phyloP scores from a whole-genome alignment of 2,888 invertebrate species.

The Lithosia quadra region DNA sequence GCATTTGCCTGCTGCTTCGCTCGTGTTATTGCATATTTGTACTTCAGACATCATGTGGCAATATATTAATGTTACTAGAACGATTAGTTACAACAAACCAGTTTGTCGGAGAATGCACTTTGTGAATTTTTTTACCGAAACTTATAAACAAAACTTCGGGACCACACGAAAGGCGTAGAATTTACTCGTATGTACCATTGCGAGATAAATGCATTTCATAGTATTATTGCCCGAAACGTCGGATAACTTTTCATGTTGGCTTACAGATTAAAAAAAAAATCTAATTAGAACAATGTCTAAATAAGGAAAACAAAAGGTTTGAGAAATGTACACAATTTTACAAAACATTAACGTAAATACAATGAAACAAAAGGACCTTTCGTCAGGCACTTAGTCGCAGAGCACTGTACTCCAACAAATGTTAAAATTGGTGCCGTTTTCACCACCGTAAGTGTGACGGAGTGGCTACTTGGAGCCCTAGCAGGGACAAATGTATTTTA shows the following conservation, averaged over 20 bases:
- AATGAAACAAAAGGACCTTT: conserved; percentile 4
- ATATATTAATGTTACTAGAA: too few species aligned
- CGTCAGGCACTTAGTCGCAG: conserved; percentile 6
- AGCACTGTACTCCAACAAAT: conserved; percentile 1
- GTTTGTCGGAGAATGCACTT: too few species aligned
- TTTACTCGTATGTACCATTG: too few species aligned
- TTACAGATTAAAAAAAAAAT: background rate
- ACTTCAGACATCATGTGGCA: too few species aligned
- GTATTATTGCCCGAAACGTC: too few species aligned
- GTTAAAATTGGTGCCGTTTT: conserved; percentile 14
- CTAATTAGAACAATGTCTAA: background rate
- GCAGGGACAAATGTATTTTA: background rate
- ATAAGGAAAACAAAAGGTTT: background rate
- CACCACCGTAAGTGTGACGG: conserved; percentile 5
- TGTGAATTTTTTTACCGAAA: too few species aligned
- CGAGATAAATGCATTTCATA: too few species aligned
- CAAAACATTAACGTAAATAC: background rate
- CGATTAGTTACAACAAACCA: too few species aligned
- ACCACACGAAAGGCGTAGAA: too few species aligned
- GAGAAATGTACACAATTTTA: background rate
- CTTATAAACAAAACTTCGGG: too few species aligned
- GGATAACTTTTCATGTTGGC: background rate
- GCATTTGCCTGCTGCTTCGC: background rate
- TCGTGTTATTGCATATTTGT: background rate
- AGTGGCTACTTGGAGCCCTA: conserved; percentile 7